These are phyloP conservation scores for Lithophane ornitopus DNA, from an alignment of 2,888 invertebrate species.

Conservation along the genomic window DNA sequence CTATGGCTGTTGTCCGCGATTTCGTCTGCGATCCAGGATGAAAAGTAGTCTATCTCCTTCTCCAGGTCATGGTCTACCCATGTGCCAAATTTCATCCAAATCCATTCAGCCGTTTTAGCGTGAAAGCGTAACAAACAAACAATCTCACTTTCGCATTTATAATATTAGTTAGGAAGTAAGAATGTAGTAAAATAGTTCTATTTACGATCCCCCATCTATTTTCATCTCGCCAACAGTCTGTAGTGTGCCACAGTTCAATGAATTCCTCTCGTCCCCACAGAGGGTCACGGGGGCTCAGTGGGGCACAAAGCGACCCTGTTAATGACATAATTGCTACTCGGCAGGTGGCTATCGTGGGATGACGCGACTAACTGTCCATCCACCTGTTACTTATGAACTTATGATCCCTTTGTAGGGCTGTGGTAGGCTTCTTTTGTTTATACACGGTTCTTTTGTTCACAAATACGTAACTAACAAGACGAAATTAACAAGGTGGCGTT, in stretches of 20 bases:
- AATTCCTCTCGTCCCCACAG: conserved; percentile 5
- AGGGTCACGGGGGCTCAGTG: conserved; percentile 18
- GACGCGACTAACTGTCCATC: conserved; percentile 21
- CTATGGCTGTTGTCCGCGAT: no score
- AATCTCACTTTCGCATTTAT: no score
- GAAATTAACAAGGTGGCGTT: no score
- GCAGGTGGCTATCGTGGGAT: conserved; percentile 39
- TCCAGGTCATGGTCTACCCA: no score
- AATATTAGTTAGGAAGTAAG: no score
- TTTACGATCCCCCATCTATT: conserved; percentile 1
- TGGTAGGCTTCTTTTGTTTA: conserved; percentile 3
- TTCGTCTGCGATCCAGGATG: no score
- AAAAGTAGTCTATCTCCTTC: no score
- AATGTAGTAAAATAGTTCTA: background rate
- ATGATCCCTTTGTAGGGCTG: conserved; percentile 30
- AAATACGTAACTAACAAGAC: background rate
- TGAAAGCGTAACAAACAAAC: no score
- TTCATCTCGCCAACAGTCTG: background rate
- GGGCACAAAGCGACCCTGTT: conserved; percentile 43
- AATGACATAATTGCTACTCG: conserved; percentile 51
- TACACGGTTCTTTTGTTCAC: background rate
- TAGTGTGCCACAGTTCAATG: conserved; percentile 32
- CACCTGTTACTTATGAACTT: conserved; percentile 35
- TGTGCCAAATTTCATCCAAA: no score
- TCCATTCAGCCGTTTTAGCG: no score